A percentile compares a stretch with the other conserved stretches of the same genome.
Conservation (phyloP, 2,797 vertebrate genomes). For the Silurus lanzhouensis region DNA sequence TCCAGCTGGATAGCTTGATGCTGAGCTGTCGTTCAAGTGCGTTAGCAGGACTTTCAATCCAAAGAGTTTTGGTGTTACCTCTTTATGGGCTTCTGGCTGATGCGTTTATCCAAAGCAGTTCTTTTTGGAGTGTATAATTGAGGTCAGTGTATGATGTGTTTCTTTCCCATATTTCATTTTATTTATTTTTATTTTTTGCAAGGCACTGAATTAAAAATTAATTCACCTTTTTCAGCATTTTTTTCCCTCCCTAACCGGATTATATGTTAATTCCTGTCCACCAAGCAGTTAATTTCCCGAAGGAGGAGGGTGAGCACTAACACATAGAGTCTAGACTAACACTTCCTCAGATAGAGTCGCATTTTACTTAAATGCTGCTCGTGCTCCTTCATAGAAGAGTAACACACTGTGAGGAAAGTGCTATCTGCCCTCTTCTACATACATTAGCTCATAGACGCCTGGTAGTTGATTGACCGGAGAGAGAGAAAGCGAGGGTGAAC, state of each 20-base stretch:
- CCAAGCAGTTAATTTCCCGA: neutral
- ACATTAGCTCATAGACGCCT: neutral
- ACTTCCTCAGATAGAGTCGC: neutral
- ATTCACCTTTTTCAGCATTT: neutral
- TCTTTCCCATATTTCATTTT: neutral
- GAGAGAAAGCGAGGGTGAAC: no score
- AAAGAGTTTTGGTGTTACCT: constrained; percentile 1
- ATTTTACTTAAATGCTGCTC: neutral
- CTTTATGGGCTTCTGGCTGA: neutral
- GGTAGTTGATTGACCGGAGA: neutral
- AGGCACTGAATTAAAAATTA: neutral
- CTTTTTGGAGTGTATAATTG: neutral
- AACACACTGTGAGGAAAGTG: neutral
- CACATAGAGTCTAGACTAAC: no score
- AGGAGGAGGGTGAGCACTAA: neutral
- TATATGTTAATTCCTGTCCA: neutral
- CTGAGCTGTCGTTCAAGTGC: neutral
- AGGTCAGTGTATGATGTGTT: neutral
- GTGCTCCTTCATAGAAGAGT: neutral
- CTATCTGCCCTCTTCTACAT: neutral
- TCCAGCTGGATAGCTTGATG: constrained; percentile 5
- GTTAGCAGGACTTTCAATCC: neutral
- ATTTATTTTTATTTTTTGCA: neutral
- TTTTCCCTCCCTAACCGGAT: neutral
- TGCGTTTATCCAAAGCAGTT: constrained; percentile 13